Evolutionary conservation across 1,140 invertebrate genomes (phyloP), one percentile per base, ranked within the genome.

Genomic region (Ptiloglossa arizonensis): DNA sequence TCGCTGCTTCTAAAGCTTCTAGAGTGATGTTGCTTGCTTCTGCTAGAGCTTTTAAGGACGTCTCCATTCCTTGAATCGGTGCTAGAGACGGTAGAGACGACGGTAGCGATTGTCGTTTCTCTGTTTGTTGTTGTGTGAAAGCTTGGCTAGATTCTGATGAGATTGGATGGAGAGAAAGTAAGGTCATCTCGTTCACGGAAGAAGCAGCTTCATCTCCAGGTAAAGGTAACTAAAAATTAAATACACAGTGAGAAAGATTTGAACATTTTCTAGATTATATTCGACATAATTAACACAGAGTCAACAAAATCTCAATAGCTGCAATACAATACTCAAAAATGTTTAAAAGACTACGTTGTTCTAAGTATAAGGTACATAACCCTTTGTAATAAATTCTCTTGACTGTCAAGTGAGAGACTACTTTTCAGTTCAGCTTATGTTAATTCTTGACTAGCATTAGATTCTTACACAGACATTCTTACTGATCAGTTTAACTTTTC

Each of bases 21-120:
- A 96, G 94, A 0, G 95, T 96, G 44, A 96, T 95, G 83, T 96
- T 96, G 17, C 95, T 95, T 0, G 95, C 95, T 56, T 94, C 92
- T 0, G 94, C 93, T 2, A 95, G 88, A 13, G 89, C 85, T 56
- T 89, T 94, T 86, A 91, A 92, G 72, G 79, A 95, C 66, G 79
- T 93, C 91, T 86, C 94, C 94, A 87, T 94, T 82, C 89, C 93
- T 87, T 86, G 94, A 73, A 91, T 93, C 48, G 88, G 92, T 11
- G 72, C 85, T 11, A 92, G 70, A 0, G 89, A 88, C 3, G 92
- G 87, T 19, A 91, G 77, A 46, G 69, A 72, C 35, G 76, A 70
- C 32, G 88, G 81, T 19, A 73, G 22, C 9, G 89, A 79, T 81
- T 89, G 78, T 54, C 87, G 74, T 79, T 90, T 87, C 15, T 89